phyloP scores from a whole-genome alignment of 2,113 vertebrate species.

The Callopanchax toddi region DNA sequence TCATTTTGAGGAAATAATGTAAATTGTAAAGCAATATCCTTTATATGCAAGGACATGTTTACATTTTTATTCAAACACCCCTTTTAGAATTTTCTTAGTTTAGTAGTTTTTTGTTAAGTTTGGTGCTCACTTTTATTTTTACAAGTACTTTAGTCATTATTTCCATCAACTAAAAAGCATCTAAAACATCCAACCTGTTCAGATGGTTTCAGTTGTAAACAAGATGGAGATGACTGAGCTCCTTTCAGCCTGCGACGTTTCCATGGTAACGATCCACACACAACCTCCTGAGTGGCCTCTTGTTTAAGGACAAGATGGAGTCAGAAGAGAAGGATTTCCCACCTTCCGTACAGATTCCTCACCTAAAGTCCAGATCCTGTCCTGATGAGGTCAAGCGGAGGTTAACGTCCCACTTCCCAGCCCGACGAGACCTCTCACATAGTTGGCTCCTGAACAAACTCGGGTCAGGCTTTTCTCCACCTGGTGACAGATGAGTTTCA shows the following conservation, averaged over 20 bases:
- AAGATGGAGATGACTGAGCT: neutral
- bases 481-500: slow-evolving; percentile 14
- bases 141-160: too few relatives aligned
- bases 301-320: slow-evolving; percentile 38
- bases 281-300: slow-evolving; percentile 15
- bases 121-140: too few relatives aligned
- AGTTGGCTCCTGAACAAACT: slow-evolving; percentile 67
- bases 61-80: too few relatives aligned
- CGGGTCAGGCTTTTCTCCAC: slow-evolving; percentile 21
- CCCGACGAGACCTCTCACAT: slow-evolving; percentile 70
- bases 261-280: slow-evolving; percentile 41
- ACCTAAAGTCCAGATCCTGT: slow-evolving; percentile 75
- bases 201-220: too few relatives aligned
- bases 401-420: slow-evolving; percentile 67
- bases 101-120: too few relatives aligned
- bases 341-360: slow-evolving; percentile 81
- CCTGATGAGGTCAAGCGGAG: slow-evolving; percentile 76
- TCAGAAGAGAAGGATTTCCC: slow-evolving; percentile 68
- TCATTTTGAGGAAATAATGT: too few relatives aligned
- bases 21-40: too few relatives aligned
- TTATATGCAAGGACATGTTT: too few relatives aligned
- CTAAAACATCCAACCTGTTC: too few relatives aligned
- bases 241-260: slow-evolving; percentile 24
- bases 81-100: too few relatives aligned
- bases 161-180: too few relatives aligned